These are phyloP conservation scores for Chelon auratus DNA, from an alignment of 2,797 vertebrate genomes.

Conservation along the genomic window DNA sequence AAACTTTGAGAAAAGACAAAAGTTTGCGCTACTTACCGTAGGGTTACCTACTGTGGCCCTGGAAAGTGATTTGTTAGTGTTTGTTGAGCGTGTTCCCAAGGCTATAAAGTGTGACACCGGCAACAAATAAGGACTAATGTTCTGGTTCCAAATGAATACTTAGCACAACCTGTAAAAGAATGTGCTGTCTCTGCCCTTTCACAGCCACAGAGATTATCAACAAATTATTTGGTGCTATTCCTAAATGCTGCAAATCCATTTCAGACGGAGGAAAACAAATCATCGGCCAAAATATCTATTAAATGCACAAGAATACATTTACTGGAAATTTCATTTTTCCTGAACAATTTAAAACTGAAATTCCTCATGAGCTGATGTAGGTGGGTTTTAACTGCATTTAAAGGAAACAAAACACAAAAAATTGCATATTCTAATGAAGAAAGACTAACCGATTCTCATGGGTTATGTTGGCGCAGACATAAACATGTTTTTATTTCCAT, in stretches of 20 bases:
- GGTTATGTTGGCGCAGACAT: constrained; percentile 17
- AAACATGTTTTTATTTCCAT: constrained; percentile 54
- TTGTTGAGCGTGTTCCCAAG: constrained; percentile 75
- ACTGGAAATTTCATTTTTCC: background rate
- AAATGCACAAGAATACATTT: background rate
- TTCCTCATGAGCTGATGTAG: background rate
- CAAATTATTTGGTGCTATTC: constrained; percentile 46
- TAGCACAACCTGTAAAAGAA: constrained; percentile 71
- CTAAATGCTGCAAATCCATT: constrained; percentile 32
- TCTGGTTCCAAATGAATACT: constrained; percentile 73
- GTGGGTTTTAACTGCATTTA: background rate
- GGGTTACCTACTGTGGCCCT: constrained; percentile 60
- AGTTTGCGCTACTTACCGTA: constrained; percentile 68
- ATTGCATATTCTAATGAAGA: background rate
- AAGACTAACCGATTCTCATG: background rate
- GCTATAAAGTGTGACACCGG: constrained; percentile 77
- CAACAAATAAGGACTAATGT: constrained; percentile 82
- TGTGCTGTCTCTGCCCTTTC: constrained; percentile 62
- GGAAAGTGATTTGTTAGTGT: constrained; percentile 81
- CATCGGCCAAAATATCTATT: background rate
- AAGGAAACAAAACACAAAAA: background rate
- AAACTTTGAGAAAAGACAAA: constrained; percentile 81
- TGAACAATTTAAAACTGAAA: background rate
- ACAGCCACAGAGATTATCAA: constrained; percentile 50
- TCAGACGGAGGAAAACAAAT: constrained; percentile 26